Conservation (phyloP, 2,888 invertebrate species). For the Cryptosula pallasiana region DNA sequence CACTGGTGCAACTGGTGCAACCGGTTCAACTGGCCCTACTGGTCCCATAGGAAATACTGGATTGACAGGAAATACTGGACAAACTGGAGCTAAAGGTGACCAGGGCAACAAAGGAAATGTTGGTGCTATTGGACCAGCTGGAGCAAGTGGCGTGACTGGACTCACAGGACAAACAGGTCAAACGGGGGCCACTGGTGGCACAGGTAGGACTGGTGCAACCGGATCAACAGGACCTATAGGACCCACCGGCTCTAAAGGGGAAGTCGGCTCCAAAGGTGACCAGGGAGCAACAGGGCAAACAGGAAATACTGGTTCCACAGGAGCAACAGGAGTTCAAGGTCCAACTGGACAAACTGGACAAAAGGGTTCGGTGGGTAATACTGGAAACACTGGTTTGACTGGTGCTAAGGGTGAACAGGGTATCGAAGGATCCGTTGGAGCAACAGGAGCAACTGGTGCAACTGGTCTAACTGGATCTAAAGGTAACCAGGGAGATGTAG, state of each 20-base stretch:
- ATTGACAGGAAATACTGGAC: background rate
- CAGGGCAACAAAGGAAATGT: constrained; percentile 21
- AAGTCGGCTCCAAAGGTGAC: constrained; percentile 13
- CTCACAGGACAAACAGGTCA: constrained; percentile 28
- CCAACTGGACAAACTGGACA: constrained; percentile 25
- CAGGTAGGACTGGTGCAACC: constrained; percentile 15
- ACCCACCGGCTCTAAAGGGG: constrained; percentile 22
- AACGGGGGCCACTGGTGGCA: constrained; percentile 27
- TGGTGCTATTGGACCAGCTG: constrained; percentile 5
- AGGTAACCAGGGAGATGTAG: constrained; percentile 32
- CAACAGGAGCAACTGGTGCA: constrained; percentile 33
- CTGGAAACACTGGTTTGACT: constrained; percentile 36
- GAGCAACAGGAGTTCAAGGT: background rate
- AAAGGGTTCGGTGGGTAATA: constrained; percentile 20
- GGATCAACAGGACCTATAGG: constrained; percentile 25
- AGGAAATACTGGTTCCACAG: background rate
- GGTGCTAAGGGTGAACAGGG: constrained; percentile 35
- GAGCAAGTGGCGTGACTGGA: constrained; percentile 25
- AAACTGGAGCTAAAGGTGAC: constrained; percentile 4
- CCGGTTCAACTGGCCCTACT: background rate
- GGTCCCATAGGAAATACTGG: constrained; percentile 9
- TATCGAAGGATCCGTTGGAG: constrained; percentile 40
- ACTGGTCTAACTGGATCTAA: constrained; percentile 34
- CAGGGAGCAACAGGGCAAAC: background rate
- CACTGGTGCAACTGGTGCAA: constrained; percentile 24